Base-by-base conservation (phyloP, 2,888 invertebrate genomes). In the Diloba caeruleocephala region DNA sequence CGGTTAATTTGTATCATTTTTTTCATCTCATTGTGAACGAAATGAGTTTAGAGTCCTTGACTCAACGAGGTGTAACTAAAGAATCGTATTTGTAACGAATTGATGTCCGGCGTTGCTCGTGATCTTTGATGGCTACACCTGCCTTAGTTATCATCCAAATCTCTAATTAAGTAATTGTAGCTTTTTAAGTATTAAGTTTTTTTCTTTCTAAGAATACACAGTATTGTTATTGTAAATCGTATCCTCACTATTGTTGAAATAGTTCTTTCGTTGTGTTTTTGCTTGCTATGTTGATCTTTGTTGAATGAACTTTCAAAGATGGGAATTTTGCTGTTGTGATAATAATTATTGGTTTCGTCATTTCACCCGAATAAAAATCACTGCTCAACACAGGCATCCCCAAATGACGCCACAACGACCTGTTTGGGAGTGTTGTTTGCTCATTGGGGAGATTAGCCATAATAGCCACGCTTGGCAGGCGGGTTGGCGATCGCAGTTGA, bases 61-160 rank as follows among this genome's bases (percentile, higher is more conserved):
- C 81, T 88, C 92, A 93, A 93, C 92, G 92, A 93, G 93, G 91
- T 91, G 92, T 88, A 87, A 87, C 93, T 88, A 92, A 93, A 93
- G 85, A 86, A 82, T 84, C 84, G 81, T 88, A 90, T 91, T 91
- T 88, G 89, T 87, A 92, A 87, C 91, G 91, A 92, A 92, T 92
- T 78, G 88, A 88, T 91, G 92, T 91, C 91, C 91, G 90, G 81
- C 74, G 74, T 77, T 70, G 64, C 74, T 68, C 85, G 83, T 84
- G 86, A 85, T 87, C 85, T 79, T 79, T 81, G 85, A 85, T 84
- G 82, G 72, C 71, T 85, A 79, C 92, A 92, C 89, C 90, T 91
- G 92, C 89, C 78, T 74, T 43, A 77, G 82, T 82, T 89, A 87
- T 88, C 84, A 54, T 77, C 63, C 71, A 74, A 80, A 90, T 88